Evolutionary conservation across 2,113 vertebrate genomes (phyloP).

Genomic region (Erythrolamprus reginae): DNA sequence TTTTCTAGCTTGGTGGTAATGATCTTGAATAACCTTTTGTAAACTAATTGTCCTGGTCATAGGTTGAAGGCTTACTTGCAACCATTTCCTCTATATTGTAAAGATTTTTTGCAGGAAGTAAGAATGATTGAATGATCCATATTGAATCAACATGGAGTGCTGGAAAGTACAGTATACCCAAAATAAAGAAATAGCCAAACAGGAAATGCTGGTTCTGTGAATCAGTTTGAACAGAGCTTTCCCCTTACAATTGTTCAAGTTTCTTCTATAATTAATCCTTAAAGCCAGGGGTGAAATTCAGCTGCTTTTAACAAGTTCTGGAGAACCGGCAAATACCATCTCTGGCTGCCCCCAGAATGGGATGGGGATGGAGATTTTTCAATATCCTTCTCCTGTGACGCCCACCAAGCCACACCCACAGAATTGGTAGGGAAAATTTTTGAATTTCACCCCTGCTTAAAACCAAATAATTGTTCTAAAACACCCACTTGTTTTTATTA

Average conservation of each 20-base stretch:
- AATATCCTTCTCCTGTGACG: too few species aligned
- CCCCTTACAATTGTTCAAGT: not conserved
- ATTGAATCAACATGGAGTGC: not conserved
- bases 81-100: not conserved
- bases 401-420: too few species aligned
- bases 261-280: not conserved
- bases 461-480: not conserved
- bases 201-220: not conserved
- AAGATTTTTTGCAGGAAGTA: not conserved
- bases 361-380: too few species aligned
- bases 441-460: not conserved
- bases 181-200: not conserved
- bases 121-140: not conserved
- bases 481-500: too few species aligned
- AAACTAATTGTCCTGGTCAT: not conserved
- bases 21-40: not conserved
- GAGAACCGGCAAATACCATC: too few species aligned
- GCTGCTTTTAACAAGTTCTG: too few species aligned
- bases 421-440: too few species aligned
- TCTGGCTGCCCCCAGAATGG: too few species aligned
- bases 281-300: too few species aligned
- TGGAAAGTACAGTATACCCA: not conserved
- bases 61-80: not conserved
- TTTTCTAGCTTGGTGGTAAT: too few species aligned
- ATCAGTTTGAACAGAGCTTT: not conserved